Conservation (phyloP, 2,797 vertebrate species). For the Chaenodraco wilsoni region DNA sequence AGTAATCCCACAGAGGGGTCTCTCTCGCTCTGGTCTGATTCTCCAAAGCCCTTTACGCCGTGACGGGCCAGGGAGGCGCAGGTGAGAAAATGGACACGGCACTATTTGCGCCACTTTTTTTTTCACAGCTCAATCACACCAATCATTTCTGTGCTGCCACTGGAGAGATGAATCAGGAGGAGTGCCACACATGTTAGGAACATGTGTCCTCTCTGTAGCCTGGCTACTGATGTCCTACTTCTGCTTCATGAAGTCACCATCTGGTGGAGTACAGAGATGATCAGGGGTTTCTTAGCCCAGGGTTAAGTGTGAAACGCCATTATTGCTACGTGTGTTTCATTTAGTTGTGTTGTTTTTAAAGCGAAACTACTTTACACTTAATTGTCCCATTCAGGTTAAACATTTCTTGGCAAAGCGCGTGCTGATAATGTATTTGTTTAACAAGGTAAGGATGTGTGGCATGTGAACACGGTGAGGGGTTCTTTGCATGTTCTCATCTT, state of each 20-base stretch:
- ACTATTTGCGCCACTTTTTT: not conserved
- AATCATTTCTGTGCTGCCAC: not conserved
- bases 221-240: not conserved
- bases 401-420: constrained; percentile 91
- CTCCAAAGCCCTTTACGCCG: not conserved
- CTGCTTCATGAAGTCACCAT: not conserved
- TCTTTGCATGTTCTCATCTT: constrained; percentile 52
- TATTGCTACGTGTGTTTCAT: constrained; percentile 1
- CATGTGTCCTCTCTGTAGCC: not conserved
- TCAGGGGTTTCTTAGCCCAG: not conserved
- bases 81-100: not conserved
- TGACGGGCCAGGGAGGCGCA: not conserved
- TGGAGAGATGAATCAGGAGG: not conserved
- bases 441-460: constrained; percentile 89
- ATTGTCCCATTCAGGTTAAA: constrained; percentile 89
- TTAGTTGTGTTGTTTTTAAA: constrained; percentile 22
- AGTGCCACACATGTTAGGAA: not conserved
- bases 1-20: not conserved
- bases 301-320: constrained; percentile 33
- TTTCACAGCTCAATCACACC: not conserved
- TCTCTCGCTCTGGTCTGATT: not conserved
- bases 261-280: not conserved
- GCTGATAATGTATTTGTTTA: constrained; percentile 96
- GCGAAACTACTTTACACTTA: constrained; percentile 50
- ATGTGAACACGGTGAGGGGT: constrained; percentile 18